A percentile compares a stretch with the other conserved stretches of the same genome.
These are phyloP conservation scores for Ariopsis seemanni DNA, from an alignment of 2,113 vertebrate species.

Conservation along the genomic window DNA sequence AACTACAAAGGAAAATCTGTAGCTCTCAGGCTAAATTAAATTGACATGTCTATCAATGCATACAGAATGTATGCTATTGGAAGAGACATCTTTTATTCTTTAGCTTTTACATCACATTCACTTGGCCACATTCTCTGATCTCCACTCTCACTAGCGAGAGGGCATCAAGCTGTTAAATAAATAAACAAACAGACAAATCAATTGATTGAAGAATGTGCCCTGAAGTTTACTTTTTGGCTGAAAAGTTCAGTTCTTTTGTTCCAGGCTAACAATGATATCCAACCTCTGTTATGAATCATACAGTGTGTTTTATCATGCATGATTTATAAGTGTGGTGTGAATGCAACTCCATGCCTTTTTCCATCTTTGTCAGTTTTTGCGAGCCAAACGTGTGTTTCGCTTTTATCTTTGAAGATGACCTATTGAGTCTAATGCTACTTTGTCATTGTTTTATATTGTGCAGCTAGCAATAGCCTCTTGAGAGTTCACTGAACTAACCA, in stretches of 20 bases:
- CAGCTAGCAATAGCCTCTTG: conserved; percentile 11
- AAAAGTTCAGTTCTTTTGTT: conserved; percentile 52
- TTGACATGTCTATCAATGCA: conserved; percentile 71
- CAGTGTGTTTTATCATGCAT: conserved; percentile 32
- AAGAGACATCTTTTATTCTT: conserved; percentile 75
- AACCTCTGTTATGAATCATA: conserved; percentile 38
- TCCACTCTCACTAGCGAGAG: conserved; percentile 35
- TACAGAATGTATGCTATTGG: conserved; percentile 68
- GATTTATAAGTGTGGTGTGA: conserved; percentile 20
- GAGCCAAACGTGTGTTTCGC: conserved; percentile 19
- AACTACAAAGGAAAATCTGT: conserved; percentile 61
- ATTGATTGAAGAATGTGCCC: conserved; percentile 61
- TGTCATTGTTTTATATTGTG: conserved; percentile 19
- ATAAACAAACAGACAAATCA: conserved; percentile 67
- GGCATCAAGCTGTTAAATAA: conserved; percentile 52
- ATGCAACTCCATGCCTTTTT: conserved; percentile 20
- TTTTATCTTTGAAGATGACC: conserved; percentile 43
- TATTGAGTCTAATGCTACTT: conserved; percentile 25
- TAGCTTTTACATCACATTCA: conserved; percentile 71
- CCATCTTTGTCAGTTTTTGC: background rate
- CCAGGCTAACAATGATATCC: conserved; percentile 21
- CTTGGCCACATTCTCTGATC: conserved; percentile 72
- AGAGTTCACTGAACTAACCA: conserved; percentile 7
- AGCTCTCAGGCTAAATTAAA: conserved; percentile 70
- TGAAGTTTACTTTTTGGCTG: conserved; percentile 56